Base-by-base conservation (phyloP, 2,113 vertebrate genomes). In the Cygnus buccinator region DNA sequence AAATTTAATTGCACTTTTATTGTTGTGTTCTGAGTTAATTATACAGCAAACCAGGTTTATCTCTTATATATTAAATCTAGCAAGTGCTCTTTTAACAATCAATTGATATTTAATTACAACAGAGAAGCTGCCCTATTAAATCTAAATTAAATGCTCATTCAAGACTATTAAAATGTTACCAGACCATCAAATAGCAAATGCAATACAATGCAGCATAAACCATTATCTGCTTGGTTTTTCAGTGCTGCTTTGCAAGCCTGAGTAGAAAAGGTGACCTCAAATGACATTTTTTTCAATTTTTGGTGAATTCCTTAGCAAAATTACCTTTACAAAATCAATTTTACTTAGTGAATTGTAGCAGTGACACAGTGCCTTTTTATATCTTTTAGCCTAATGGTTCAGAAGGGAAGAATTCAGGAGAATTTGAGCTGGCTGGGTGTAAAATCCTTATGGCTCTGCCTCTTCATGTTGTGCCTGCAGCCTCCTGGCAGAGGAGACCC, bases 101-200 rank as follows among this genome's bases (percentile, higher is more conserved):
- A 97, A 96, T 96, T 96, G 95, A 83, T 97, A 97, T 96, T 95
- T 97, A 97, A 97, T 97, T 97, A 94, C 97, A 93, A 84, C 87
- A 85, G 90, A 97, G 95, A 95, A 96, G 81, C 93, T 89, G 87
- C 96, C 95, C 93, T 96, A 95, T 97, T 97, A 96, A 97, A 94
- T 95, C 84, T 93, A 89, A 97, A 97, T 97, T 95, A 97, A 97
- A 96, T 89, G 95, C 94, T 95, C 95, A 52, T 97, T 95, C 95
- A 94, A 84, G 95, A 54, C 93, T 83, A 87, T 96, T 96, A 95
- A 93, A 96, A 89, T 94, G 95, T 91, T 96, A 87, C 79, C 87
- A 92, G 93, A 48, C 73, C 89, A 84, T 94, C 97, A 84, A 94
- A 91, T 33, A 77, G 76, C 68, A 94, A 97, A 95, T 59, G 83